Evolutionary conservation across 2,888 invertebrate genomes (phyloP), one percentile per base, ranked within the genome.

Genomic region (Himalopsyche japonica): DNA sequence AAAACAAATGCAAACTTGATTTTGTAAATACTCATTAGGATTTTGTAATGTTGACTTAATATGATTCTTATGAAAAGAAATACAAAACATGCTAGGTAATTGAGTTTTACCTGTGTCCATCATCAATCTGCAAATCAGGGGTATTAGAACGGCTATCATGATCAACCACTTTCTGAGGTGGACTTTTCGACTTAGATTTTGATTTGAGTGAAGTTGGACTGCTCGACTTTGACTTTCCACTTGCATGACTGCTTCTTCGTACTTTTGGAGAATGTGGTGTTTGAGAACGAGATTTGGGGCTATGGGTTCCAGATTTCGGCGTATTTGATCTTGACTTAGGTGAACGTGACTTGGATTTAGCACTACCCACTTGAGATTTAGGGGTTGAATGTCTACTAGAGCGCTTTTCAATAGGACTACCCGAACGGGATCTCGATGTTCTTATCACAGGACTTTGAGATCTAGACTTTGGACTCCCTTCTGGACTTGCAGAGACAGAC

Each of bases 71-170:
- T 15, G 15, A 43, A 43, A 15, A 15, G 15, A 15, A n/a, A n/a
- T n/a, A 43, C 15, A 37, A 37, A 8, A 8, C 10, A 37, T 8
- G 10, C 1, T 6, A 32, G 6, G 32, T 32, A 4, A 15, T 43
- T 15, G 15, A 43, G 4, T 43, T 43, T 24, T 57, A 57, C 87
- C 87, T 87, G 48, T 82, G 49, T 37, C 88, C 90, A 89, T 92
- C 92, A 88, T 92, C 92, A 87, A 92, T 92, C 92, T 92, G 92
- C 15, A 92, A 90, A 87, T 92, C 92, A 0, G 93, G 93, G 1
- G 93, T 92, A 85, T 92, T 89, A 86, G 88, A 89, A 82, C 92
- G 89, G 86, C 92, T 92, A 81, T 92, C 92, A 47, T 90, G 90
- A 0, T 89, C 89, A 87, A 90, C 90, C 37, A 89, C 90, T 20